phyloP scores from a whole-genome alignment of 2,113 vertebrate genomes.

The Phaethon lepturus region DNA sequence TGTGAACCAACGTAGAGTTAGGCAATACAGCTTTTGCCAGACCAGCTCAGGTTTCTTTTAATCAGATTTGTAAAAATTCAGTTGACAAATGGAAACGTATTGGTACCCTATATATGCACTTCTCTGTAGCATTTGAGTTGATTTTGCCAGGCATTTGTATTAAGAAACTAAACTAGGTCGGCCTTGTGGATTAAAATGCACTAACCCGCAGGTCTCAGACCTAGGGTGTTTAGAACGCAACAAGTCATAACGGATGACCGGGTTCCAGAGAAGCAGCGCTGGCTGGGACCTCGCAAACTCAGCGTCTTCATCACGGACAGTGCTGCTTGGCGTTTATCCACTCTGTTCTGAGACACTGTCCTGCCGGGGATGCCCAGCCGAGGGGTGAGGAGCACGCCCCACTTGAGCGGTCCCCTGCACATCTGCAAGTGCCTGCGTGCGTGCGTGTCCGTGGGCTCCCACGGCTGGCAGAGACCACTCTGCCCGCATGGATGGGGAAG shows the following conservation, averaged over 20 bases:
- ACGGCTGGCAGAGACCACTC: background rate
- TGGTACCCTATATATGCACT: background rate
- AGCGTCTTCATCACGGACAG: accelerated
- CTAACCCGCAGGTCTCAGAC: background rate
- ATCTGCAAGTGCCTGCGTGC: accelerated
- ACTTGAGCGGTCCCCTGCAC: accelerated
- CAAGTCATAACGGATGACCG: background rate
- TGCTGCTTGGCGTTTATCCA: background rate
- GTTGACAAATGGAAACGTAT: background rate
- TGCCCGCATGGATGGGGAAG: accelerated
- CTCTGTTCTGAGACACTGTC: background rate
- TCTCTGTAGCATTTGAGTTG: background rate
- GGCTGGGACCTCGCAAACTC: background rate
- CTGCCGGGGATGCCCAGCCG: accelerated
- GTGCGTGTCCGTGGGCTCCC: accelerated
- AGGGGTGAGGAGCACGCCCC: background rate
- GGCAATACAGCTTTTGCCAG: background rate
- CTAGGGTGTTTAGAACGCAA: accelerated
- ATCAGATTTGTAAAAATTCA: background rate
- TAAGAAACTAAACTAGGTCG: background rate
- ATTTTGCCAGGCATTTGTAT: background rate
- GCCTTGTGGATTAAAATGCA: accelerated
- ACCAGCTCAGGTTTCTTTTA: background rate
- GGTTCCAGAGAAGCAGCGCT: background rate
- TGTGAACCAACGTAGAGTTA: background rate